These are phyloP conservation scores for Zoanthus sociatus DNA, from an alignment of 92 coral and sea anemone species.

Conservation along the genomic window DNA sequence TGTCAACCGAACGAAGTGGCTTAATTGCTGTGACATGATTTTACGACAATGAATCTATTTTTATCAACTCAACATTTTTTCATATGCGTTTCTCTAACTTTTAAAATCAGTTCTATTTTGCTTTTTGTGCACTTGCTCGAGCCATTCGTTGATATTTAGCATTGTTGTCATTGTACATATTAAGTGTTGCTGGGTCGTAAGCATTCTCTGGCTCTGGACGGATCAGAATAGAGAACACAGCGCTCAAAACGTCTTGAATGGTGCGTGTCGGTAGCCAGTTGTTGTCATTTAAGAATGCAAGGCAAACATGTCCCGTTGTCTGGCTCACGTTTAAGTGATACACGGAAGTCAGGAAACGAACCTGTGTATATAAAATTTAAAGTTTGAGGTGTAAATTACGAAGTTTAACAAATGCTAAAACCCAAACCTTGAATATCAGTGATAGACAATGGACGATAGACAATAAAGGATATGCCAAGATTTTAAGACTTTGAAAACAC, in stretches of 20 bases:
- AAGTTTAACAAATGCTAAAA: too few relatives aligned
- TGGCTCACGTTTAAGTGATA: constrained; percentile 82
- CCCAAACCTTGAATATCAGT: too few relatives aligned
- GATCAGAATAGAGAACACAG: constrained; percentile 74
- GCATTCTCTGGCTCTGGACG: constrained; percentile 76
- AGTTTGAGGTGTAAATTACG: too few relatives aligned
- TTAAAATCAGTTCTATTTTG: background rate
- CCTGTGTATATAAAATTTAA: constrained; percentile 34
- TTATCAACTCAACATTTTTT: too few relatives aligned
- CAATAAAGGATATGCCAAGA: too few relatives aligned
- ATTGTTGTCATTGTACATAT: constrained; percentile 41
- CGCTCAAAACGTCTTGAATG: constrained; percentile 76
- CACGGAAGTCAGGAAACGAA: constrained; percentile 76
- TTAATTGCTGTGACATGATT: too few relatives aligned
- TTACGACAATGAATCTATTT: too few relatives aligned
- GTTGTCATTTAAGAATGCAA: constrained; percentile 68
- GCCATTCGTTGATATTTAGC: constrained; percentile 64
- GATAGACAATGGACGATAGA: too few relatives aligned
- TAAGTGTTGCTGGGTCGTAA: constrained; percentile 62
- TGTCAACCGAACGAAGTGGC: too few relatives aligned
- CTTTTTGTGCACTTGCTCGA: constrained; percentile 60
- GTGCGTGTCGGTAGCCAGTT: constrained; percentile 86
- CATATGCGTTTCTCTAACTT: too few relatives aligned
- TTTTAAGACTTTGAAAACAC: too few relatives aligned
- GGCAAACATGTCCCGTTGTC: constrained; percentile 84